Evolutionary conservation across 64 coral and sea anemone species (phyloP).

Genomic region (Acropora yongei): DNA sequence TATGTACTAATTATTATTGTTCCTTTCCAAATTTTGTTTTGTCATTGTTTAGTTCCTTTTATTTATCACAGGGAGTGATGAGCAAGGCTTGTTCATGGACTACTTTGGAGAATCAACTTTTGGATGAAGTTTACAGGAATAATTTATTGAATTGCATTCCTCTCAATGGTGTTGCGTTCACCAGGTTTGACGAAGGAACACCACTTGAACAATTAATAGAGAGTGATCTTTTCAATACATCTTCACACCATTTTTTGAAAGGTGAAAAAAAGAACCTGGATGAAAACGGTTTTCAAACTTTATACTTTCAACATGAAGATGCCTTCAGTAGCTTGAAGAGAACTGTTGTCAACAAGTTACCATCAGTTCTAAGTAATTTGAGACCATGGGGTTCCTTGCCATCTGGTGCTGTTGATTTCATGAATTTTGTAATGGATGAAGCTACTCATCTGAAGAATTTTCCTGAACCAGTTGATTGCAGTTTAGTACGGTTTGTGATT

Average conservation of each 20-base stretch:
- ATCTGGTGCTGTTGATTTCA: conserved; percentile 75
- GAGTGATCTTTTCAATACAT: neutral
- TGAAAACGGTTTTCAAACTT: conserved; percentile 48
- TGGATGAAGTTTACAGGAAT: conserved; percentile 67
- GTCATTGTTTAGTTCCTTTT: neutral
- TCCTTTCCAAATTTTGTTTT: neutral
- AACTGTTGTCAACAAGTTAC: conserved; percentile 70
- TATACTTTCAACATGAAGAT: conserved; percentile 71
- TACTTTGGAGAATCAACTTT: conserved; percentile 74
- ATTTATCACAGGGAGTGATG: conserved; percentile 81
- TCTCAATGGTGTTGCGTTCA: conserved; percentile 10
- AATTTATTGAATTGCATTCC: conserved; percentile 35
- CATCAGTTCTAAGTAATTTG: conserved; percentile 43
- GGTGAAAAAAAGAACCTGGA: neutral
- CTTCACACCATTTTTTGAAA: conserved; percentile 35
- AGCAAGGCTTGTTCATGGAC: conserved; percentile 83
- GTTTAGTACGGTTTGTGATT: conserved; percentile 73
- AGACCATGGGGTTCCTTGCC: neutral
- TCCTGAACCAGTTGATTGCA: conserved; percentile 71
- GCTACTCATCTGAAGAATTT: conserved; percentile 87
- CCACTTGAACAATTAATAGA: neutral
- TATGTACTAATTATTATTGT: neutral
- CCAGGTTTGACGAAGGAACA: neutral
- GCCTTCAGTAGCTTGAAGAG: conserved; percentile 61
- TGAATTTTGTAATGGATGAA: conserved; percentile 91